These are phyloP conservation scores for Cataglyphis altisquamis DNA, from an alignment of 2,888 invertebrate genomes.

Conservation along the genomic window DNA sequence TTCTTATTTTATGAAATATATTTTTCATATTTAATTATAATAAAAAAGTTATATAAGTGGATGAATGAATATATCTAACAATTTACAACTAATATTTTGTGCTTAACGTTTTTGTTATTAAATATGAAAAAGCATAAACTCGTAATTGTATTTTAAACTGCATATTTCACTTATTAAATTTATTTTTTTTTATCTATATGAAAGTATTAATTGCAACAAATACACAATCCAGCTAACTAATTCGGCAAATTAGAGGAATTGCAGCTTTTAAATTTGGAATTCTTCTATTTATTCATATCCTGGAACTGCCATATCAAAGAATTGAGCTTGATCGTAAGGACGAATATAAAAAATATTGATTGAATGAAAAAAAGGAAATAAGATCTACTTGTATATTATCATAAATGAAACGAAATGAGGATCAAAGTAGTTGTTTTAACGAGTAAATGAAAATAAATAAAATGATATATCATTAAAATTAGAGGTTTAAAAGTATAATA, in stretches of 20 bases:
- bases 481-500: conserved; percentile 86
- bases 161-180: conserved; percentile 5
- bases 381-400: conserved; percentile 85
- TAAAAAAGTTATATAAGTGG: neutral
- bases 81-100: neutral
- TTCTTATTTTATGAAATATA: neutral
- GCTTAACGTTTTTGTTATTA: neutral
- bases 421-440: conserved; percentile 86
- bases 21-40: neutral
- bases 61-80: neutral
- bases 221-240: conserved; percentile 32
- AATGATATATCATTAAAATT: conserved; percentile 87
- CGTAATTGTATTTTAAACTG: neutral
- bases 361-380: conserved; percentile 66
- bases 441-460: conserved; percentile 85
- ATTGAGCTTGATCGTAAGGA: conserved; percentile 85
- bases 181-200: conserved; percentile 65
- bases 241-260: conserved; percentile 33
- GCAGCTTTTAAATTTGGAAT: conserved; percentile 56
- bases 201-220: conserved; percentile 58
- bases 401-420: conserved; percentile 85
- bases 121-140: conserved; percentile 1
- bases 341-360: conserved; percentile 77
- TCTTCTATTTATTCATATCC: conserved; percentile 88
- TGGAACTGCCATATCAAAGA: conserved; percentile 90